Conservation (phyloP, 1,140 invertebrate species). For the Drosophila takahashii region DNA sequence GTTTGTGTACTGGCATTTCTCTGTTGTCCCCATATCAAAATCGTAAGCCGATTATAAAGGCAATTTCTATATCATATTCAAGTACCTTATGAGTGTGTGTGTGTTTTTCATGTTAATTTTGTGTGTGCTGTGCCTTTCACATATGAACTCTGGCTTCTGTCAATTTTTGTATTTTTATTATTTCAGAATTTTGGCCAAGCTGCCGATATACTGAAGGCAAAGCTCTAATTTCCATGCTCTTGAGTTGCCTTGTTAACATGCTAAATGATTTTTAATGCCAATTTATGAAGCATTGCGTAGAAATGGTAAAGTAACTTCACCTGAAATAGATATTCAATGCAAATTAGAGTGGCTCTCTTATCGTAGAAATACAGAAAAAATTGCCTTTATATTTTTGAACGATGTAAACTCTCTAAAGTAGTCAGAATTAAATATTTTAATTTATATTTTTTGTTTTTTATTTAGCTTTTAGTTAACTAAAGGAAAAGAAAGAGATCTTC, state of each 20-base stretch:
- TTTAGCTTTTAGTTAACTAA: no score
- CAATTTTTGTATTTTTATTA: conserved; percentile 67
- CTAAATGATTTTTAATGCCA: conserved; percentile 78
- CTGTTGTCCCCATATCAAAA: conserved; percentile 49
- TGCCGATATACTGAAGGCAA: background rate
- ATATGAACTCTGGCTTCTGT: conserved; percentile 61
- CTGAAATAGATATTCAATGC: background rate
- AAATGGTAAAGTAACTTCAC: background rate
- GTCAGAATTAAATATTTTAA: no score
- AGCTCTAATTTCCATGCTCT: background rate
- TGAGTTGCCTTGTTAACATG: conserved; percentile 73
- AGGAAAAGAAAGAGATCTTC: background rate
- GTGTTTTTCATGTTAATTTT: conserved; percentile 18
- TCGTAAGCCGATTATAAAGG: conserved; percentile 57
- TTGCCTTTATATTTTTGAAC: background rate
- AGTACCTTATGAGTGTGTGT: conserved; percentile 21
- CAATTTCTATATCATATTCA: conserved; percentile 52
- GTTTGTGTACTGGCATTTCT: conserved; percentile 40
- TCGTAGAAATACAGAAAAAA: background rate
- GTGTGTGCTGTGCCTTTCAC: conserved; percentile 19
- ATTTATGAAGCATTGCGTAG: conserved; percentile 50
- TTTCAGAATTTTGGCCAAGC: conserved; percentile 35
- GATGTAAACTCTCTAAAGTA: no score
- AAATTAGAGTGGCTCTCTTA: background rate
- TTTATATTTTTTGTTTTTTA: no score